Percentiles rank a stretch among this genome's conserved stretches.
Conservation (phyloP, 2,888 invertebrate genomes). For the Aleiodes leptofemur region DNA sequence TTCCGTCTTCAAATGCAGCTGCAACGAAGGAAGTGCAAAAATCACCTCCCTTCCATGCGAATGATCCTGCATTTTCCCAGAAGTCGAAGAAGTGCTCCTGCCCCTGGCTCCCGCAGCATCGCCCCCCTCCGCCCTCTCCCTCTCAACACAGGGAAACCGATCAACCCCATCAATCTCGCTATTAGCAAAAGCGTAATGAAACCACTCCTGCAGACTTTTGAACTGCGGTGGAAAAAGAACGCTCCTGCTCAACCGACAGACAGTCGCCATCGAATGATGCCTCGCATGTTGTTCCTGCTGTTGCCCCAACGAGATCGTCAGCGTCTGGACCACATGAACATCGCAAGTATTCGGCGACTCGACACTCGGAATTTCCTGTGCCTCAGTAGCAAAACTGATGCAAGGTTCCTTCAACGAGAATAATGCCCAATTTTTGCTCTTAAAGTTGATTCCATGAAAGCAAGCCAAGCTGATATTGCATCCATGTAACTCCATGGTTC, state of each 20-base stretch:
- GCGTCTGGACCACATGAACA: conserved; percentile 91
- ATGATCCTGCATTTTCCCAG: conserved; percentile 83
- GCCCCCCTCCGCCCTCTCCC: conserved; percentile 80
- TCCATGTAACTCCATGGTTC: conserved; percentile 91
- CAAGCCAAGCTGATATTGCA: conserved; percentile 96
- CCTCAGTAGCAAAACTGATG: conserved; percentile 94
- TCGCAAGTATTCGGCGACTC: conserved; percentile 79
- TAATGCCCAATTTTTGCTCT: conserved; percentile 96
- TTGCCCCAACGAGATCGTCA: conserved; percentile 92
- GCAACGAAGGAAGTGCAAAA: conserved; percentile 94
- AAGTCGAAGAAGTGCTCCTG: conserved; percentile 75
- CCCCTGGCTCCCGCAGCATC: conserved; percentile 70
- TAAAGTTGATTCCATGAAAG: conserved; percentile 98
- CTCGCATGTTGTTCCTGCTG: conserved; percentile 79
- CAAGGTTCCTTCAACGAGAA: conserved; percentile 95
- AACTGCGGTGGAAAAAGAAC: conserved; percentile 97
- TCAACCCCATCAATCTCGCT: conserved; percentile 96
- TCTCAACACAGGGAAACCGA: conserved; percentile 91
- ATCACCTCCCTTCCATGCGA: conserved; percentile 96
- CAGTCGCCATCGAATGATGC: conserved; percentile 95
- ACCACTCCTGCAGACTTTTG: conserved; percentile 96
- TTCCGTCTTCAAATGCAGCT: conserved; percentile 94
- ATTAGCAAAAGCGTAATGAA: conserved; percentile 96
- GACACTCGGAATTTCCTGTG: conserved; percentile 87
- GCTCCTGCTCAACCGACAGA: conserved; percentile 93